These are phyloP conservation scores for Octopus bimaculoides DNA, from an alignment of 1,140 invertebrate species.

Conservation along the genomic window DNA sequence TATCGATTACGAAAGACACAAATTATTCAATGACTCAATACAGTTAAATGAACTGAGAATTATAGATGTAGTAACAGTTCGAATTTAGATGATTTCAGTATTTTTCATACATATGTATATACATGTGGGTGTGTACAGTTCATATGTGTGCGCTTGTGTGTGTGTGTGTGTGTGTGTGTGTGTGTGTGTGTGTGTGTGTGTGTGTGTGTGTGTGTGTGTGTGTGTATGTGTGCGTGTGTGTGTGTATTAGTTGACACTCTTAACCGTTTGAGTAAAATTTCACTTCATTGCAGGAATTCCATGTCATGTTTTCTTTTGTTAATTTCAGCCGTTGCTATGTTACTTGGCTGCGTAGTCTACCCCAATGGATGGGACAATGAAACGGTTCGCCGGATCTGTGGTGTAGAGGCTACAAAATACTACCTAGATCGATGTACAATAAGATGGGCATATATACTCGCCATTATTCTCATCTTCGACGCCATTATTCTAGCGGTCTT, in stretches of 20 bases:
- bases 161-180: neutral
- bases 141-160: no score
- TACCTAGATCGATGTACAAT: constrained; percentile 79
- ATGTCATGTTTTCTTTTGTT: neutral
- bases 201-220: neutral
- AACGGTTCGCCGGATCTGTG: constrained; percentile 81
- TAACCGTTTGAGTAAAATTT: no score
- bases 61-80: no score
- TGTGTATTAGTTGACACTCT: no score
- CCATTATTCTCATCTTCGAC: constrained; percentile 88
- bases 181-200: neutral
- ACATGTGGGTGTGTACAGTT: neutral
- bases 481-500: constrained; percentile 83
- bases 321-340: constrained; percentile 62
- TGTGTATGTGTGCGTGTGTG: neutral
- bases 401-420: constrained; percentile 73
- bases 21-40: no score
- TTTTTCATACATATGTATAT: neutral
- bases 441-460: constrained; percentile 92
- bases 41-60: no score
- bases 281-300: no score
- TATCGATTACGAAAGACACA: no score
- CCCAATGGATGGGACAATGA: constrained; percentile 88
- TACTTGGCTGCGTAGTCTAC: constrained; percentile 68
- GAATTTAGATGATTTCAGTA: neutral